These are phyloP conservation scores for Apis florea DNA, from an alignment of 1,140 invertebrate species.

Conservation along the genomic window DNA sequence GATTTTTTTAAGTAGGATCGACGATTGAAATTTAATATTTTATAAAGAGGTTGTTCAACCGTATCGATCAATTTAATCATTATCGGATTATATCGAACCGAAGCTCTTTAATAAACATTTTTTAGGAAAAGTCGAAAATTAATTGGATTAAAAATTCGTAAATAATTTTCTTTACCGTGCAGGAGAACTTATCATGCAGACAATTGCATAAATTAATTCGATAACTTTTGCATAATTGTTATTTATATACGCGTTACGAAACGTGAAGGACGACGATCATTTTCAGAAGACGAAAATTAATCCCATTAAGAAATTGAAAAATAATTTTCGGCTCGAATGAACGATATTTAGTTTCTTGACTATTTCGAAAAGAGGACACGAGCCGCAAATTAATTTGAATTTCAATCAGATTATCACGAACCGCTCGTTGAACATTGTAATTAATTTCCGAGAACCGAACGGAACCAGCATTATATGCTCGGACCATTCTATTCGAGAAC, in stretches of 20 bases:
- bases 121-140: no score
- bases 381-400: neutral
- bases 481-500: constrained; percentile 49
- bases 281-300: neutral
- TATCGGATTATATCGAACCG: no score
- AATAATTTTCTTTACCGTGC: no score
- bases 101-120: no score
- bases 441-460: constrained; percentile 37
- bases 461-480: constrained; percentile 20
- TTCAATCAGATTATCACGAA: neutral
- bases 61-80: no score
- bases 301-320: neutral
- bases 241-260: no score
- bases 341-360: neutral
- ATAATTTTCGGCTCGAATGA: neutral
- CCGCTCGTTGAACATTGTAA: constrained; percentile 15
- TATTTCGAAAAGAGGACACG: neutral
- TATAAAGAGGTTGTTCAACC: no score
- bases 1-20: no score
- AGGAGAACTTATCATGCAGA: no score
- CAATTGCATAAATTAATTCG: neutral
- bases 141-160: no score
- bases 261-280: no score
- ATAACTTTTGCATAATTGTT: neutral
- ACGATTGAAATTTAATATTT: no score